Evolutionary conservation across 2,888 invertebrate genomes (phyloP).

Genomic region (Geotrupes spiniger): DNA sequence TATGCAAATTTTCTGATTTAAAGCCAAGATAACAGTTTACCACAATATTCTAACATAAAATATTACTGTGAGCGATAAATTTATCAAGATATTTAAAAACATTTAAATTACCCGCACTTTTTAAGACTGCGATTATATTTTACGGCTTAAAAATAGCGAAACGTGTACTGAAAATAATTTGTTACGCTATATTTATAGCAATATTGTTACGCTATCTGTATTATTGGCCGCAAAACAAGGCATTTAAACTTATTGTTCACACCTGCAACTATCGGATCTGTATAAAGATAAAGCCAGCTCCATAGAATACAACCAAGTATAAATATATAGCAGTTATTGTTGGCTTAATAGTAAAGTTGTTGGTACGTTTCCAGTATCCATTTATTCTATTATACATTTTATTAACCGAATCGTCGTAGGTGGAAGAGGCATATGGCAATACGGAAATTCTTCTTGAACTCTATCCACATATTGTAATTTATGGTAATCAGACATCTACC

Average conservation of each 20-base stretch:
- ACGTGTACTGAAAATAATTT: too few species aligned
- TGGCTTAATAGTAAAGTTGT: constrained; percentile 11
- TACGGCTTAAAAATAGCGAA: too few species aligned
- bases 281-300: constrained; percentile 5
- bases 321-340: constrained; percentile 11
- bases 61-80: too few species aligned
- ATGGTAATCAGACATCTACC: constrained; percentile 28
- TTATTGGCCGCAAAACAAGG: constrained; percentile 7
- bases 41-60: too few species aligned
- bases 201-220: background rate
- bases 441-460: constrained; percentile 28
- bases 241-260: constrained; percentile 14
- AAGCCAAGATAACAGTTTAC: too few species aligned
- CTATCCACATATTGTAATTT: constrained; percentile 29
- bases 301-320: constrained; percentile 3
- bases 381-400: constrained; percentile 23
- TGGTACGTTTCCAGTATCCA: constrained; percentile 10
- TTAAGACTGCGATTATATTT: too few species aligned
- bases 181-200: too few species aligned
- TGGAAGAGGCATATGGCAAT: constrained; percentile 28
- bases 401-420: constrained; percentile 24
- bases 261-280: constrained; percentile 9
- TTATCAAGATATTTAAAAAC: too few species aligned
- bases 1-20: background rate
- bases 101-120: too few species aligned